Evolutionary conservation across 2,113 vertebrate species (phyloP).

Genomic region (Pogonocichla stellata): DNA sequence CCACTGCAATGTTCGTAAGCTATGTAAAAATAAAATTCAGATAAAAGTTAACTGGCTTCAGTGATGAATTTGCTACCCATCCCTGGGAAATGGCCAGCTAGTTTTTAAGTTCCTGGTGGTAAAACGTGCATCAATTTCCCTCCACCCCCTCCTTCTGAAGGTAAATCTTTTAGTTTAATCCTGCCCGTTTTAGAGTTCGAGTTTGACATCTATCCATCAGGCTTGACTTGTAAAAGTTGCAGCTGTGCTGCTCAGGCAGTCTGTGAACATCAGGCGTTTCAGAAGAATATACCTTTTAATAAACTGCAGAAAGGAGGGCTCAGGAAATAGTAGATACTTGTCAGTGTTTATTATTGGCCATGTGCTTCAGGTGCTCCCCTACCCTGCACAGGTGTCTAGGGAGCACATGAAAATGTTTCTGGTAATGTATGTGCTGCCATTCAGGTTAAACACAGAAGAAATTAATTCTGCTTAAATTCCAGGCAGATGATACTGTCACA

Average conservation of each 20-base stretch:
- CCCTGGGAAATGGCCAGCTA: neutral
- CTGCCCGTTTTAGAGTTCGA: neutral
- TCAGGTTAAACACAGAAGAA: neutral
- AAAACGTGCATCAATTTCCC: fast-evolving
- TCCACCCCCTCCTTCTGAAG: neutral
- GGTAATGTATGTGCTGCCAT: neutral
- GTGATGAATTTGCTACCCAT: neutral
- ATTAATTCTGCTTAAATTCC: neutral
- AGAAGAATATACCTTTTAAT: neutral
- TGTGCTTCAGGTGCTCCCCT: neutral
- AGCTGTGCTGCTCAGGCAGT: neutral
- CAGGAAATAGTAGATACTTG: neutral
- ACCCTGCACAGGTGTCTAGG: neutral
- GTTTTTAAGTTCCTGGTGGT: neutral
- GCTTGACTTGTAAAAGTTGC: neutral
- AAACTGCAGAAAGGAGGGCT: neutral
- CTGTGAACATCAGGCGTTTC: neutral
- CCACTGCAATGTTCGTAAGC: neutral
- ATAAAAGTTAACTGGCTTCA: neutral
- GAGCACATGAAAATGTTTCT: neutral
- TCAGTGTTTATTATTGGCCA: neutral
- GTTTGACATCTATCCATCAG: neutral
- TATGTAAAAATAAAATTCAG: neutral
- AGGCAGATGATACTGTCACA: neutral
- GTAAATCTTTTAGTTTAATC: neutral